Percentiles rank a stretch among this genome's conserved stretches.
Evolutionary conservation across 2,888 invertebrate genomes (phyloP).

Genomic region (Philopedon plagiatum): DNA sequence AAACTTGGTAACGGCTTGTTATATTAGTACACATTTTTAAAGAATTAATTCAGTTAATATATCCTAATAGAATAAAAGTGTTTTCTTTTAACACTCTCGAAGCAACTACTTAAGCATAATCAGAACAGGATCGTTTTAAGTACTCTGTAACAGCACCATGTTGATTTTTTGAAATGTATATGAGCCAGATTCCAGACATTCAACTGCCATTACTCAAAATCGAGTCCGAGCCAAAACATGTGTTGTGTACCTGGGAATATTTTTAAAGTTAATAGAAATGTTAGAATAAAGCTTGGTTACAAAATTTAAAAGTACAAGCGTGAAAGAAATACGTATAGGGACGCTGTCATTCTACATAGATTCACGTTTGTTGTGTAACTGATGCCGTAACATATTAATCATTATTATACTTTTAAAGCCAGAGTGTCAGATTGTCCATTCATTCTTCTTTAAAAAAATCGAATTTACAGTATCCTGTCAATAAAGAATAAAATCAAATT

Average conservation of each 20-base stretch:
- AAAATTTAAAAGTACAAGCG: no score
- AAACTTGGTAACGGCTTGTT: no score
- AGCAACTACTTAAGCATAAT: not conserved
- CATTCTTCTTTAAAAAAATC: no score
- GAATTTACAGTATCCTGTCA: no score
- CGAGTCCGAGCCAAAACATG: not conserved
- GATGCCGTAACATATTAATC: no score
- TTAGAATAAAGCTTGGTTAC: no score
- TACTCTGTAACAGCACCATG: not conserved
- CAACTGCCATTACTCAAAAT: constrained; percentile 21
- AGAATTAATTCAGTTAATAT: not conserved
- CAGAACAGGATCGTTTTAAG: constrained; percentile 12
- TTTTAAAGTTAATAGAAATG: constrained; percentile 4
- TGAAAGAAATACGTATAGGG: no score
- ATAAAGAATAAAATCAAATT: no score
- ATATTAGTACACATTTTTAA: not conserved
- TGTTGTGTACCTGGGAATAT: not conserved
- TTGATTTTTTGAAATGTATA: not conserved
- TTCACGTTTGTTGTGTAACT: no score
- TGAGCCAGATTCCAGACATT: constrained; percentile 33
- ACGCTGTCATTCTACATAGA: no score
- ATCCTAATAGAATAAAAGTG: not conserved
- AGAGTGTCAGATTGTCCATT: no score
- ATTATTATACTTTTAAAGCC: no score
- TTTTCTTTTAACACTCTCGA: constrained; percentile 21